Conservation (phyloP, 2,888 invertebrate genomes). For the Mimas tiliae region DNA sequence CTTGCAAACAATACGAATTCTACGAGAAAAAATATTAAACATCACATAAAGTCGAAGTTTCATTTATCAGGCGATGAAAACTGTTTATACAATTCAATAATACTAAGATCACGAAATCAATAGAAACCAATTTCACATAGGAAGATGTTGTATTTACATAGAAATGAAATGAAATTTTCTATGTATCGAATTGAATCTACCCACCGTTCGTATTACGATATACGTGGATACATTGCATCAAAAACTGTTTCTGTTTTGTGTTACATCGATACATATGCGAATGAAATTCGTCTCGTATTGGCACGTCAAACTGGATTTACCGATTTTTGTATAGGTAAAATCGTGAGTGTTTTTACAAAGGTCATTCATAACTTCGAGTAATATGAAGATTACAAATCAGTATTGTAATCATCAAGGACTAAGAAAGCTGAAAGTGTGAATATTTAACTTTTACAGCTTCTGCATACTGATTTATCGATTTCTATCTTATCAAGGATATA, state of each 20-base stretch:
- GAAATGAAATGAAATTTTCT: constrained; percentile 57
- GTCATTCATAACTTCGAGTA: no score
- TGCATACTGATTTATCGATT: constrained; percentile 25
- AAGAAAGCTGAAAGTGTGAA: no score
- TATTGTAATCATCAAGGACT: no score
- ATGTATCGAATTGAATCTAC: constrained; percentile 40
- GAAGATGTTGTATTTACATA: constrained; percentile 54
- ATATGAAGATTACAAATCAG: no score
- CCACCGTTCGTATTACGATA: constrained; percentile 33
- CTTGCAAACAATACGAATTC: no score
- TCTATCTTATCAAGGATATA: constrained; percentile 58
- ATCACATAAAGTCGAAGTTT: constrained; percentile 3
- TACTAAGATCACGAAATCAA: constrained; percentile 46
- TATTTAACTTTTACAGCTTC: no score
- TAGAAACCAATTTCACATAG: constrained; percentile 54
- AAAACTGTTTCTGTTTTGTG: constrained; percentile 34
- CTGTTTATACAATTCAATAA: constrained; percentile 55
- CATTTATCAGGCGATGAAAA: constrained; percentile 33
- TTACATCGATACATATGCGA: constrained; percentile 23
- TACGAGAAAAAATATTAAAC: neutral
- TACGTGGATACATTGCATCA: constrained; percentile 41
- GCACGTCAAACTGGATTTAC: no score
- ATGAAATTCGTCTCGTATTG: neutral
- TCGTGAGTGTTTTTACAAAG: no score
- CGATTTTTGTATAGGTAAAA: no score